Percentiles rank a stretch among this genome's conserved stretches.
Evolutionary conservation across 1,140 invertebrate species (phyloP).

Genomic region (Cecropterus lyciades): DNA sequence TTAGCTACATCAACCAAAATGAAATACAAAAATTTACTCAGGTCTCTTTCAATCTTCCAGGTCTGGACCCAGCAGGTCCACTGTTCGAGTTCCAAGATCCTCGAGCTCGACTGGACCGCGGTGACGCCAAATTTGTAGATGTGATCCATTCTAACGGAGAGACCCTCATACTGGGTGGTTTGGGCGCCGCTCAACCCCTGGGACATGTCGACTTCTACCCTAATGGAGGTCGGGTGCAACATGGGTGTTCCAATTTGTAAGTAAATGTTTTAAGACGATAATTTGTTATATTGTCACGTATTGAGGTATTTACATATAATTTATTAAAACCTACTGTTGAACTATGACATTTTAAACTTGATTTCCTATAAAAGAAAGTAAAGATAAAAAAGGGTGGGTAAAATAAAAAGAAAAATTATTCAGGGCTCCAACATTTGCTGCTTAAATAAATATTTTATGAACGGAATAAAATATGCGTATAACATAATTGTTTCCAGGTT

Average conservation of each 20-base stretch:
- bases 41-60: slow-evolving; percentile 75
- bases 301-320: too few species aligned
- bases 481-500: slow-evolving; percentile 86
- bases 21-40: background rate
- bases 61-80: slow-evolving; percentile 95
- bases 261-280: slow-evolving; percentile 15
- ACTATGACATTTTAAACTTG: too few species aligned
- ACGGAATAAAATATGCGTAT: too few species aligned
- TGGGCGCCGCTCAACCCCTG: slow-evolving; percentile 94
- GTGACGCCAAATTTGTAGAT: slow-evolving; percentile 96
- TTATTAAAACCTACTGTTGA: too few species aligned
- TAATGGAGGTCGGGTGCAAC: slow-evolving; percentile 95
- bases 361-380: too few species aligned
- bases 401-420: too few species aligned
- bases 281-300: too few species aligned
- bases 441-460: too few species aligned
- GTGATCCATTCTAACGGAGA: slow-evolving; percentile 98
- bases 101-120: slow-evolving; percentile 91
- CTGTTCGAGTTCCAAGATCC: slow-evolving; percentile 95
- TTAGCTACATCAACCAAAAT: background rate
- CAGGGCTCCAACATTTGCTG: too few species aligned
- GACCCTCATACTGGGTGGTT: slow-evolving; percentile 92
- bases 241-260: slow-evolving; percentile 86
- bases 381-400: too few species aligned
- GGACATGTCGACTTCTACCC: slow-evolving; percentile 97